Conservation (phyloP, 2,888 invertebrate genomes). For the Melanchra persicariae region DNA sequence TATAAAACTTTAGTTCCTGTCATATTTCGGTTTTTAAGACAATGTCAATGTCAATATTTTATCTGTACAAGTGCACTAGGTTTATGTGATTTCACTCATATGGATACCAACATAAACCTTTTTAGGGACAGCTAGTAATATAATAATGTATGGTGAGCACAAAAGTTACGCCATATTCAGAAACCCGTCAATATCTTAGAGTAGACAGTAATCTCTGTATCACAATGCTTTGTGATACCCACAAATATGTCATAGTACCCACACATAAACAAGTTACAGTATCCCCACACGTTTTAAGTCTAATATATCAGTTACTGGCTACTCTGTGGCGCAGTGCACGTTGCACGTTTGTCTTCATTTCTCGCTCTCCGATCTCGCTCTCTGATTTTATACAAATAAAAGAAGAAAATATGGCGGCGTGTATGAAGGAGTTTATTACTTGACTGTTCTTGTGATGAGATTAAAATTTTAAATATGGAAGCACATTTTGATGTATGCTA, state of each 20-base stretch:
- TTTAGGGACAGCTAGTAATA: no score
- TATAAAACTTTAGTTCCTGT: background rate
- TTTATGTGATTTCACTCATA: no score
- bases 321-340: slow-evolving; percentile 39
- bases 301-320: slow-evolving; percentile 44
- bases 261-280: slow-evolving; percentile 3
- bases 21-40: no score
- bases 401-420: slow-evolving; percentile 29
- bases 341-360: slow-evolving; percentile 58
- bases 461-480: slow-evolving; percentile 33
- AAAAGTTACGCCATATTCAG: no score
- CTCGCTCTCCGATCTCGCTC: slow-evolving; percentile 52
- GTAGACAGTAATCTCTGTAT: no score
- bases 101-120: no score
- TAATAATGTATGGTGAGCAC: no score
- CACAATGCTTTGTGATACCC: background rate
- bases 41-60: no score
- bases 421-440: slow-evolving; percentile 37
- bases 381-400: slow-evolving; percentile 52
- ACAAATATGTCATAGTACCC: slow-evolving; percentile 1
- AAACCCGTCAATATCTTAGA: no score
- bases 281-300: slow-evolving; percentile 3
- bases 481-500: slow-evolving; percentile 9
- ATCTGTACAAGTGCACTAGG: no score
- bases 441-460: slow-evolving; percentile 9